These are phyloP conservation scores for Myocastor coypus DNA, from an alignment of 2,113 vertebrate species.

Conservation along the genomic window DNA sequence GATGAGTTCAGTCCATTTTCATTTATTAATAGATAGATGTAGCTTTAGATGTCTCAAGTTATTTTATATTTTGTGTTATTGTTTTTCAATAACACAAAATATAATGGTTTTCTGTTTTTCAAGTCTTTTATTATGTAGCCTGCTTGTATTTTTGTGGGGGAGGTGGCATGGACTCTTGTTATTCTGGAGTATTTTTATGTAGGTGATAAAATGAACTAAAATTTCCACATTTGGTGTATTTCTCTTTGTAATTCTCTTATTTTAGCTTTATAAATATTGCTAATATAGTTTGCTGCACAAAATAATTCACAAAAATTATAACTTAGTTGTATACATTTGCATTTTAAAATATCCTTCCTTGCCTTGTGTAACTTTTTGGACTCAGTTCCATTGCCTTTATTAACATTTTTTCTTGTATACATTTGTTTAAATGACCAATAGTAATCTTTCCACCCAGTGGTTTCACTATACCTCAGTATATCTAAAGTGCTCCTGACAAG, in stretches of 20 bases:
- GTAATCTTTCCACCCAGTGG: neutral
- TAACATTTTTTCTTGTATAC: constrained; percentile 51
- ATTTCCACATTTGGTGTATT: neutral
- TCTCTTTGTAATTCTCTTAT: neutral
- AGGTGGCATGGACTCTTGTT: neutral
- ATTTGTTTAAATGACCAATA: neutral
- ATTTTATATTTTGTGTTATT: constrained; percentile 12
- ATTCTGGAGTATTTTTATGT: neutral
- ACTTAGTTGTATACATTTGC: constrained; percentile 24
- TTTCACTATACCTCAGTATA: neutral
- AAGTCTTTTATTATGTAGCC: constrained; percentile 6
- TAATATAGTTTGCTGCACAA: neutral
- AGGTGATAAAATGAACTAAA: neutral
- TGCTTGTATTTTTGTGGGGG: neutral
- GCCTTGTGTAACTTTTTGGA: neutral
- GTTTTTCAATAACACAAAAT: too few species aligned
- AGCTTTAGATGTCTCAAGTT: neutral
- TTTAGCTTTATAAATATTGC: constrained; percentile 37
- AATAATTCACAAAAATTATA: constrained; percentile 16
- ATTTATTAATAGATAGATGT: neutral
- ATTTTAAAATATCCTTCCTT: neutral
- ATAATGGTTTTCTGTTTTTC: constrained; percentile 29
- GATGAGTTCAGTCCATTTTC: constrained; percentile 20
- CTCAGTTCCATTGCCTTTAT: neutral
- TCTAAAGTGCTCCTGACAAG: neutral